phyloP scores from a whole-genome alignment of 2,888 invertebrate species.

The Syrista parreyssii region DNA sequence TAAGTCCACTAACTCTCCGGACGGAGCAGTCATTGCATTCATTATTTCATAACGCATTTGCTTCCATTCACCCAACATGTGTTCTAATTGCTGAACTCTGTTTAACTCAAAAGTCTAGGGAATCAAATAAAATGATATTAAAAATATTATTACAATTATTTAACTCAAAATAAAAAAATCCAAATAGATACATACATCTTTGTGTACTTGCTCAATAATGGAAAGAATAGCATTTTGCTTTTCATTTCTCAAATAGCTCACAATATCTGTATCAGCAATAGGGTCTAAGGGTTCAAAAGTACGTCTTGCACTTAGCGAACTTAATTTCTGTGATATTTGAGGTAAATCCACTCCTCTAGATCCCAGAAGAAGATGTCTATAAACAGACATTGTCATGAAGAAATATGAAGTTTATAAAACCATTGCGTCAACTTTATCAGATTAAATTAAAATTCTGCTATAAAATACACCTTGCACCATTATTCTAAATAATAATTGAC shows the following conservation, averaged over 20 bases:
- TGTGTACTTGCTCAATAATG: conserved; percentile 90
- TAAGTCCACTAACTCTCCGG: conserved; percentile 83
- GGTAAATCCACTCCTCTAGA: conserved; percentile 93
- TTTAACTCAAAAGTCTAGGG: conserved; percentile 71
- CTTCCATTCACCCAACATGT: conserved; percentile 90
- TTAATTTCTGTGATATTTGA: conserved; percentile 91
- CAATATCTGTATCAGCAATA: conserved; percentile 90
- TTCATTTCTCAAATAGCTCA: conserved; percentile 91
- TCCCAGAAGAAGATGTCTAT: conserved; percentile 88
- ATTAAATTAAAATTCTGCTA: too few species aligned
- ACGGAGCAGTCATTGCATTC: conserved; percentile 88
- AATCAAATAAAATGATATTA: conserved; percentile 9
- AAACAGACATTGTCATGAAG: conserved; percentile 29
- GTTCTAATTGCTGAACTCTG: conserved; percentile 76
- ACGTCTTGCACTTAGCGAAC: conserved; percentile 85
- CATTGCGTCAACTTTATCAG: neutral
- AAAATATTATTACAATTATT: conserved; percentile 4
- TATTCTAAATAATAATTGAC: neutral
- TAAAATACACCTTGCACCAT: too few species aligned
- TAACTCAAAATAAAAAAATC: neutral
- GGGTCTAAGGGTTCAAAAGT: conserved; percentile 93
- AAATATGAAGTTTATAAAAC: neutral
- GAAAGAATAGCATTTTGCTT: conserved; percentile 92
- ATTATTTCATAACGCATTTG: conserved; percentile 89
- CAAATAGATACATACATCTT: conserved; percentile 73